Conservation (phyloP, 2,113 vertebrate genomes). For the pig (Sus scrofa) region DNA sequence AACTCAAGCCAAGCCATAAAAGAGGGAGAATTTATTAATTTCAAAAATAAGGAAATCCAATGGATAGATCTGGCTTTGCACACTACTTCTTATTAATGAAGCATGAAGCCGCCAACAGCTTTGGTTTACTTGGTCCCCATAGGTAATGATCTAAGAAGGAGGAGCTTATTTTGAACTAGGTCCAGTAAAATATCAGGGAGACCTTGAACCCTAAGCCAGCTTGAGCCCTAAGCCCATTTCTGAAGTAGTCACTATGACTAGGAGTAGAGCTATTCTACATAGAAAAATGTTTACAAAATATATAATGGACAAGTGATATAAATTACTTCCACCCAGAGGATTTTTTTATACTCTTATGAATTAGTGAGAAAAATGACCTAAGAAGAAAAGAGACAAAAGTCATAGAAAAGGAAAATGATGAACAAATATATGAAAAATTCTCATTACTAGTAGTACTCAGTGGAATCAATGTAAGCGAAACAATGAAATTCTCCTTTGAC, state of each 20-base stretch:
- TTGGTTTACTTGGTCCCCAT: not conserved
- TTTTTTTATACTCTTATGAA: not conserved
- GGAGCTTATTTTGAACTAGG: not conserved
- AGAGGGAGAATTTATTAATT: not conserved
- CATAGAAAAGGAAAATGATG: not conserved
- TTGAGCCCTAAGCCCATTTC: not conserved
- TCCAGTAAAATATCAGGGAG: not conserved
- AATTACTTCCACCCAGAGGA: not conserved
- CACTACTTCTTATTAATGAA: not conserved
- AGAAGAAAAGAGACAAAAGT: conserved; percentile 1
- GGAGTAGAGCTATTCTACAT: not conserved
- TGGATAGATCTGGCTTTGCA: not conserved
- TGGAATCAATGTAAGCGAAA: not conserved
- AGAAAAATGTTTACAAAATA: conserved; percentile 3
- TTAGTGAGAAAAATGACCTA: not conserved
- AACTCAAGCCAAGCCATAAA: not conserved
- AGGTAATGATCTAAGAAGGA: not conserved
- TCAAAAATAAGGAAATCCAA: not conserved
- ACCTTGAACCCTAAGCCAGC: not conserved
- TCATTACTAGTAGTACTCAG: not conserved
- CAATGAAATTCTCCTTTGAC: not conserved
- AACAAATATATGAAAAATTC: not conserved
- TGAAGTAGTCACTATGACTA: not conserved
- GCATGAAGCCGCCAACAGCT: not conserved
- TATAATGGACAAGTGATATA: not conserved